Evolutionary conservation across 2,888 invertebrate genomes (phyloP).

Genomic region (Linnaemya tessellans): DNA sequence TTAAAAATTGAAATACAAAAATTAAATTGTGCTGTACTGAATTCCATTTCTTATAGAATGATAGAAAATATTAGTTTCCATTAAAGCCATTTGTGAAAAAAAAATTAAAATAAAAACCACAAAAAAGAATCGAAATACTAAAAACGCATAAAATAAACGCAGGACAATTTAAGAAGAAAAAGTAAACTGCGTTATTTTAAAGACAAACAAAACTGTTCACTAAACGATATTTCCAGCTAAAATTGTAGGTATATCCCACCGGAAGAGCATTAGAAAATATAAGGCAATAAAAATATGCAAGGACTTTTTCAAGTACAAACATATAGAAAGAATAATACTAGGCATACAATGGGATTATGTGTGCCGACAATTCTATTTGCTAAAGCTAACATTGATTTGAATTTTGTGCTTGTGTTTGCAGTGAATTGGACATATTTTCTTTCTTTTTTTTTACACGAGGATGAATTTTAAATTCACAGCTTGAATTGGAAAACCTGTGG

Average conservation of each 20-base stretch:
- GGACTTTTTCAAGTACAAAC: not conserved
- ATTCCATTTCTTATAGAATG: no score
- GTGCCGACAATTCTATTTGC: not conserved
- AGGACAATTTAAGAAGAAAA: not conserved
- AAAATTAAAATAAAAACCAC: not conserved
- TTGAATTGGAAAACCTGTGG: not conserved
- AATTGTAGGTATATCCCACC: conserved; percentile 18
- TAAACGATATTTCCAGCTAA: conserved; percentile 17
- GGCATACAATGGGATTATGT: not conserved
- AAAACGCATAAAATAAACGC: not conserved
- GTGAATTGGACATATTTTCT: not conserved
- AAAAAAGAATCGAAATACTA: not conserved
- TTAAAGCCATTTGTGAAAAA: not conserved
- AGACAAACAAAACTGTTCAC: not conserved
- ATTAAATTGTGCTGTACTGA: no score
- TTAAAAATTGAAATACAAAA: no score
- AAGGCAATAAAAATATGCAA: conserved; percentile 30
- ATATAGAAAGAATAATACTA: not conserved
- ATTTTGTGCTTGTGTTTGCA: not conserved
- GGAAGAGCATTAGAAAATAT: not conserved
- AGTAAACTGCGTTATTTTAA: not conserved
- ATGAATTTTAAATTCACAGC: not conserved
- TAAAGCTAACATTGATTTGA: not conserved
- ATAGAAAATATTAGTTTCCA: no score
- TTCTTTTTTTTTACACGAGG: not conserved